These are phyloP conservation scores for Notamacropus eugenii DNA, from an alignment of 2,797 vertebrate species.

Conservation along the genomic window DNA sequence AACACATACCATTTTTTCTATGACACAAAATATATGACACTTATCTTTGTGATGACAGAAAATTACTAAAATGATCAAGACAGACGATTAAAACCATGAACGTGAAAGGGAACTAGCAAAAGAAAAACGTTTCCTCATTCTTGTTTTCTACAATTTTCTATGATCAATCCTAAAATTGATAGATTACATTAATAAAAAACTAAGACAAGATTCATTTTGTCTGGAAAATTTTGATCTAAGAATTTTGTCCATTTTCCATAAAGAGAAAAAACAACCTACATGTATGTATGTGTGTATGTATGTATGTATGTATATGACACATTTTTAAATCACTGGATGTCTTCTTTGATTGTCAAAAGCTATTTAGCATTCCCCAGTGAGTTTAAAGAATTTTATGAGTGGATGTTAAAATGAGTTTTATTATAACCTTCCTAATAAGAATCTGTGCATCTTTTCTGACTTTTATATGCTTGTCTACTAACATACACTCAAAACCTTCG, in stretches of 20 bases:
- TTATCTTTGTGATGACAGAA: constrained; percentile 20
- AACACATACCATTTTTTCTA: not conserved
- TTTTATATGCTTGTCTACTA: constrained; percentile 14
- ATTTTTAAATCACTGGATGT: not conserved
- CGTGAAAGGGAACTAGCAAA: not conserved
- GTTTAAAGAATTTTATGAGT: constrained; percentile 37
- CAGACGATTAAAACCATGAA: constrained; percentile 33
- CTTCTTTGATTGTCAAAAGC: constrained; percentile 21
- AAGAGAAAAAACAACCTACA: not conserved
- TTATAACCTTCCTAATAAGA: constrained; percentile 13
- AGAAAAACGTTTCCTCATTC: constrained; percentile 36
- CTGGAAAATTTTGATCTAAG: constrained; percentile 32
- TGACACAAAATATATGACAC: constrained; percentile 11
- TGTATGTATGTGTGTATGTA: no score
- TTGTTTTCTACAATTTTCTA: constrained; percentile 13
- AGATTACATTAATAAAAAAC: constrained; percentile 43
- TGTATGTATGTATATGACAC: not conserved
- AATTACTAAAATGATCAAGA: not conserved
- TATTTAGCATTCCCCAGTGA: constrained; percentile 32
- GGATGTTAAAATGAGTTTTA: constrained; percentile 4
- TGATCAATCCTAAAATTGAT: constrained; percentile 4
- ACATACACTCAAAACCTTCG: not conserved
- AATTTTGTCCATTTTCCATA: constrained; percentile 18
- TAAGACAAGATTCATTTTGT: constrained; percentile 4
- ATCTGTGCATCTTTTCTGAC: not conserved